Evolutionary conservation across 2,113 vertebrate genomes (phyloP), one percentile per base, ranked within the genome.

Genomic region (Cervus canadensis): DNA sequence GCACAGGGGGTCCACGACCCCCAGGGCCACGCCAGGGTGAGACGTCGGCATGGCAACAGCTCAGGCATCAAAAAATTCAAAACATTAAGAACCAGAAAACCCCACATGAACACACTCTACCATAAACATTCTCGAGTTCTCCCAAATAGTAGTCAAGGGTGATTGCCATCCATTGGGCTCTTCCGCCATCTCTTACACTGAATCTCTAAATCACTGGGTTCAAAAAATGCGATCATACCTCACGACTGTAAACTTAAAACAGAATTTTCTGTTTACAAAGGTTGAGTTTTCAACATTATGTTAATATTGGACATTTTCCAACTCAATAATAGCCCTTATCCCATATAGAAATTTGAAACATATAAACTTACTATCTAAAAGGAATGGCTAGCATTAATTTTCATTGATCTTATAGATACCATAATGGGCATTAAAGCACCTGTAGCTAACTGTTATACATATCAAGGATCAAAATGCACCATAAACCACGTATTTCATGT

Each of bases 121-220:
- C 57, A 7, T 52, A 88, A 26, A 6, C 2, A 57, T 3, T 59
- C 56, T 26, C 71, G 6, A 17, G 78, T 57, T 64, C 10, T 74
- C 48, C 60, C 10, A 2, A 25, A 52, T 0, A 13, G 52, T 0
- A 4, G 59, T 33, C 30, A 16, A 56, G 48, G 17, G 9, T 0
- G 21, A 14, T 12, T 4, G 25, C 57, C 36, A 7, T 6, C 40
- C 7, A 3, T 3, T 15, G 4, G 40, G 48, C 28, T 36, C 28
- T 28, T 40, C 12, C 19, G 10, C 9, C 57, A 30, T 25, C 56
- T 43, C 25, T 57, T 19, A 48, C 2, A 28, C 2, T 2, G 33
- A 93, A 36, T 25, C 48, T 30, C 12, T 28, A 62, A 10, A n/a
- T 6, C 21, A 13, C 7, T 28, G 6, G 6, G 54, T 33, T n/a